A percentile compares a stretch with the other conserved stretches of the same genome.
These are phyloP conservation scores for Diglossa cyanea DNA, from an alignment of 2,797 vertebrate species.

Conservation along the genomic window DNA sequence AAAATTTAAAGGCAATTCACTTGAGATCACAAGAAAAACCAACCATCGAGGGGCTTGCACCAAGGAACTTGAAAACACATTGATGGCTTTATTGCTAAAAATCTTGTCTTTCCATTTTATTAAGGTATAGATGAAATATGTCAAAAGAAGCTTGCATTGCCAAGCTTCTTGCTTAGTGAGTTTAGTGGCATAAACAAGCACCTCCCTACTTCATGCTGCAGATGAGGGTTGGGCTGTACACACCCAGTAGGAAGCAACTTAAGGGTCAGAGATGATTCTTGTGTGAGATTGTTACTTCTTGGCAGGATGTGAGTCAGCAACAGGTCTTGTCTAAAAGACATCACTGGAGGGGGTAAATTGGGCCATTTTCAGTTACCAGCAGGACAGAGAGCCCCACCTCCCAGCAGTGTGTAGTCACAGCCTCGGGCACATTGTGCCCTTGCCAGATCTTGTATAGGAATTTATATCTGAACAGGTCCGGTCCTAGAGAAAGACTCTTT, in stretches of 20 bases:
- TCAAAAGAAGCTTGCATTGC: not conserved
- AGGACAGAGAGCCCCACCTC: not conserved
- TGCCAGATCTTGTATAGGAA: not conserved
- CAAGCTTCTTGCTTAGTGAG: not conserved
- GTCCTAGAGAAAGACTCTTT: not conserved
- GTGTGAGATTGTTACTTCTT: not conserved
- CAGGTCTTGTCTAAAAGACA: not conserved
- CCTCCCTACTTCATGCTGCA: not conserved
- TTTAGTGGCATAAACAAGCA: not conserved
- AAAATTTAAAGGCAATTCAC: not conserved
- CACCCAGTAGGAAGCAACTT: not conserved
- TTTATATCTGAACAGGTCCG: not conserved
- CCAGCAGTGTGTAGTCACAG: not conserved
- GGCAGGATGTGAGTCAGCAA: constrained; percentile 20
- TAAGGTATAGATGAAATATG: not conserved
- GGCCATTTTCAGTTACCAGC: not conserved
- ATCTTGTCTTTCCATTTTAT: not conserved
- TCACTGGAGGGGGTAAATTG: not conserved
- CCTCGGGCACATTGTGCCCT: accelerated
- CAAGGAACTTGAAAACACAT: not conserved
- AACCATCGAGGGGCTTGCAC: not conserved
- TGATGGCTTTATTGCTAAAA: not conserved
- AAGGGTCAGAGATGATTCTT: not conserved
- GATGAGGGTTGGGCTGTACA: not conserved
- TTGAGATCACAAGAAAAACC: not conserved